These are phyloP conservation scores for Procavia capensis DNA, from an alignment of 2,113 vertebrate genomes.

Conservation along the genomic window DNA sequence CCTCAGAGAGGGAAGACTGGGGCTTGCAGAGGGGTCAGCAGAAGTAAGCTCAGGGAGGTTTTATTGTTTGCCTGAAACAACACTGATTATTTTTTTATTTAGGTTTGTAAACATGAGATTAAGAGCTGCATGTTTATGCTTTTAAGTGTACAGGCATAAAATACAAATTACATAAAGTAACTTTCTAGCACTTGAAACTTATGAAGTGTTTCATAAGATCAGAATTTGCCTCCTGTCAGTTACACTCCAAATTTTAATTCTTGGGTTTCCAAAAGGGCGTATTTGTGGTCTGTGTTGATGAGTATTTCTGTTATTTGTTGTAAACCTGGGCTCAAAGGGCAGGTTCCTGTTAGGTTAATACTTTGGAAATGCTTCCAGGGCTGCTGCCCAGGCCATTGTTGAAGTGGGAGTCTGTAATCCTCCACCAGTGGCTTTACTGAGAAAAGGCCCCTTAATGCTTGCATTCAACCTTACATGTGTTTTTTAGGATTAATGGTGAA, in stretches of 20 bases:
- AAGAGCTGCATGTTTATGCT: background rate
- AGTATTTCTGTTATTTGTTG: background rate
- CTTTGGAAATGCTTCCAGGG: slow-evolving; percentile 18
- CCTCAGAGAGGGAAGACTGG: background rate
- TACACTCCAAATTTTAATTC: background rate
- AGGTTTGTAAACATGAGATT: background rate
- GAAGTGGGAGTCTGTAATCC: slow-evolving; percentile 27
- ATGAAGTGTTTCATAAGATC: background rate
- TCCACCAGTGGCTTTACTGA: background rate
- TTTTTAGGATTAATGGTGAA: background rate
- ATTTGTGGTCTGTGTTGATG: background rate
- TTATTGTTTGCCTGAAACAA: background rate
- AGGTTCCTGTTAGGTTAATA: background rate
- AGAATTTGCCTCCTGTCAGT: background rate
- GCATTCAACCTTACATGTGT: background rate
- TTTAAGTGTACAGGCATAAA: background rate
- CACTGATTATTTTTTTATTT: background rate
- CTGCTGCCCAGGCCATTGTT: background rate
- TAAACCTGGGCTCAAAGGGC: background rate
- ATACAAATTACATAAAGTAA: background rate
- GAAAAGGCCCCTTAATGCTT: background rate
- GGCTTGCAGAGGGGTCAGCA: background rate
- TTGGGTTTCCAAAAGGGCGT: background rate
- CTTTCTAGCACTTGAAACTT: background rate
- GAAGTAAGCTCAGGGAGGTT: background rate